These are phyloP conservation scores for Danaus plexippus DNA, from an alignment of 1,140 invertebrate genomes.

Conservation along the genomic window DNA sequence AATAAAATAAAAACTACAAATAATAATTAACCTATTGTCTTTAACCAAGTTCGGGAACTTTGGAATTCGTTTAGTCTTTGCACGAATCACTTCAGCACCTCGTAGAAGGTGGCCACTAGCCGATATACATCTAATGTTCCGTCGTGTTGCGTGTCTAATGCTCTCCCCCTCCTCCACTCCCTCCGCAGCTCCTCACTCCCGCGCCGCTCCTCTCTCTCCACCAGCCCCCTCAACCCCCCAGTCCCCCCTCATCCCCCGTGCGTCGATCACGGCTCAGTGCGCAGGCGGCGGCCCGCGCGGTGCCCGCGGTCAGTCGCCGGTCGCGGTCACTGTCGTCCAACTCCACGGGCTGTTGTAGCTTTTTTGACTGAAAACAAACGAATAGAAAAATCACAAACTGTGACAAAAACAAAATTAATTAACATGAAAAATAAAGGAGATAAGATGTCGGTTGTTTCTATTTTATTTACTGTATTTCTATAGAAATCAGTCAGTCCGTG, in stretches of 20 bases:
- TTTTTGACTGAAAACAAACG: slow-evolving; percentile 61
- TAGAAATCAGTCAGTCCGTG: too few relatives aligned
- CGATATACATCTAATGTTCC: too few relatives aligned
- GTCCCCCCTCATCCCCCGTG: slow-evolving; percentile 1
- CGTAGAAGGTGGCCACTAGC: too few relatives aligned
- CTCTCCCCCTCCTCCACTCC: not conserved
- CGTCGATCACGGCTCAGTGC: slow-evolving; percentile 35
- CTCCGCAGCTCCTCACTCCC: not conserved
- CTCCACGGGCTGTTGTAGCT: slow-evolving; percentile 67
- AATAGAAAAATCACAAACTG: too few relatives aligned
- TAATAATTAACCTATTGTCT: slow-evolving; percentile 14
- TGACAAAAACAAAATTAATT: slow-evolving; percentile 21
- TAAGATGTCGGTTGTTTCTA: too few relatives aligned
- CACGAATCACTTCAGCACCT: too few relatives aligned
- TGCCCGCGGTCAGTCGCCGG: slow-evolving; percentile 67
- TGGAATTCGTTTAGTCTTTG: not conserved
- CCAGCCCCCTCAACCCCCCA: not conserved
- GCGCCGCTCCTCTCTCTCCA: not conserved
- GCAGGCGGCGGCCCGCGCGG: slow-evolving; percentile 66
- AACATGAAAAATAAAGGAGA: not conserved
- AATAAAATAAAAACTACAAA: slow-evolving; percentile 14
- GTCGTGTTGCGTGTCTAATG: too few relatives aligned
- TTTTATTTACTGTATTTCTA: too few relatives aligned
- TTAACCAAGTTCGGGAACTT: slow-evolving; percentile 14
- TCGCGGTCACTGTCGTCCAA: slow-evolving; percentile 69